Conservation (phyloP, 2,797 vertebrate species). For the Stomatorhinus walkeri region DNA sequence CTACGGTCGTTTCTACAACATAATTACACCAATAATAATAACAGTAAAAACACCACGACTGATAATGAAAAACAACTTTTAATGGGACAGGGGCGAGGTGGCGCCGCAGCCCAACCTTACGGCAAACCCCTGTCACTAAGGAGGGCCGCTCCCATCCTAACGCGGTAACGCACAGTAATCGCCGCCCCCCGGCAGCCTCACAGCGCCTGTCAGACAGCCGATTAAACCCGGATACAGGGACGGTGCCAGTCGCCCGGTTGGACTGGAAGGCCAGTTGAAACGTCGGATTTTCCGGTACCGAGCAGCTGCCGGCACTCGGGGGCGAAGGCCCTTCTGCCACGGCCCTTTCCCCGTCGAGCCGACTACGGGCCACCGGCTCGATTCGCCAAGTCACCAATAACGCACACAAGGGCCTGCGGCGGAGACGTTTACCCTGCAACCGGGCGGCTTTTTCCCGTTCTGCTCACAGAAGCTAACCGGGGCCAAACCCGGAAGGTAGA, state of each 20-base stretch:
- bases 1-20: not conserved
- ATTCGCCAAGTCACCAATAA: not conserved
- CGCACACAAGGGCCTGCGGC: not conserved
- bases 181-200: not conserved
- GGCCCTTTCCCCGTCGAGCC: not conserved
- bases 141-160: not conserved
- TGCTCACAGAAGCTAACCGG: conserved; percentile 82
- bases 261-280: not conserved
- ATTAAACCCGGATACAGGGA: not conserved
- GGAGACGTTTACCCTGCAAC: conserved; percentile 53
- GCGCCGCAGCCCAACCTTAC: not conserved
- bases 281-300: not conserved
- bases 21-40: not conserved
- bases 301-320: not conserved
- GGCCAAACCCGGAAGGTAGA: conserved; percentile 84
- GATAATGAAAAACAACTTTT: not conserved
- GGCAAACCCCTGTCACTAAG: not conserved
- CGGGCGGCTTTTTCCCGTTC: conserved; percentile 38
- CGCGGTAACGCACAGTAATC: not conserved
- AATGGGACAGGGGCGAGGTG: not conserved
- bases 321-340: not conserved
- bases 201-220: not conserved
- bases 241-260: not conserved
- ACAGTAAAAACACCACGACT: not conserved
- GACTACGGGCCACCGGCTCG: not conserved